Evolutionary conservation across 2,888 invertebrate genomes (phyloP).

Genomic region (Sacculina carcini): DNA sequence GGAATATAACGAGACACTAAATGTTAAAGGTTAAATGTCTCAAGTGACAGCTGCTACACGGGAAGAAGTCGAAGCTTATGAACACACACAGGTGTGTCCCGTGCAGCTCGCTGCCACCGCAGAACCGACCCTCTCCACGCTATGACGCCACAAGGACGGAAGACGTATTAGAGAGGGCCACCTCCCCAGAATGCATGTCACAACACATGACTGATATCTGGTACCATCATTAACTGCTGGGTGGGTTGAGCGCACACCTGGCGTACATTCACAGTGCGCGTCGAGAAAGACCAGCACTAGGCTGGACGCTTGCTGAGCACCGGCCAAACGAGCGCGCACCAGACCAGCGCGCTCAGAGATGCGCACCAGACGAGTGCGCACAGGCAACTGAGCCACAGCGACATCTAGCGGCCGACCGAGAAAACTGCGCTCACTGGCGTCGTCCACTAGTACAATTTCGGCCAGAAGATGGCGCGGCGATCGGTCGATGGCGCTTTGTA

Average conservation of each 20-base stretch:
- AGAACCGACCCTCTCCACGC: too few species aligned
- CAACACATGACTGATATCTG: too few species aligned
- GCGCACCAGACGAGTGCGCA: conserved; percentile 36
- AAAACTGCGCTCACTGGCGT: conserved; percentile 45
- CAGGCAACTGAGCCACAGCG: conserved; percentile 32
- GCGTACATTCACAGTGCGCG: conserved; percentile 74
- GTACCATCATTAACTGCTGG: not conserved
- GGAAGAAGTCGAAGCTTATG: too few species aligned
- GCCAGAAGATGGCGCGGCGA: conserved; percentile 47
- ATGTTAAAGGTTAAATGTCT: too few species aligned
- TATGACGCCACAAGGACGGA: too few species aligned
- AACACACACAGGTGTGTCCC: too few species aligned
- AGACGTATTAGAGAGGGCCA: too few species aligned
- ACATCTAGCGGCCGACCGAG: conserved; percentile 31
- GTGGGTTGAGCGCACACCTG: conserved; percentile 28
- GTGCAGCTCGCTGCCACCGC: too few species aligned
- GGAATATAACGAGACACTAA: too few species aligned
- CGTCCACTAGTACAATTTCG: conserved; percentile 69
- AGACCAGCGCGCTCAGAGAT: conserved; percentile 41
- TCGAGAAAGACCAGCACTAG: conserved; percentile 64
- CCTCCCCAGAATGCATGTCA: too few species aligned
- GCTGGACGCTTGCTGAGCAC: conserved; percentile 38
- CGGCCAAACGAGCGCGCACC: conserved; percentile 52
- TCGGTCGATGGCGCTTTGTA: conserved; percentile 72
- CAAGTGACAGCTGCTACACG: too few species aligned